Conservation (phyloP, 2,797 vertebrate species). For the Antennarius maculatus region DNA sequence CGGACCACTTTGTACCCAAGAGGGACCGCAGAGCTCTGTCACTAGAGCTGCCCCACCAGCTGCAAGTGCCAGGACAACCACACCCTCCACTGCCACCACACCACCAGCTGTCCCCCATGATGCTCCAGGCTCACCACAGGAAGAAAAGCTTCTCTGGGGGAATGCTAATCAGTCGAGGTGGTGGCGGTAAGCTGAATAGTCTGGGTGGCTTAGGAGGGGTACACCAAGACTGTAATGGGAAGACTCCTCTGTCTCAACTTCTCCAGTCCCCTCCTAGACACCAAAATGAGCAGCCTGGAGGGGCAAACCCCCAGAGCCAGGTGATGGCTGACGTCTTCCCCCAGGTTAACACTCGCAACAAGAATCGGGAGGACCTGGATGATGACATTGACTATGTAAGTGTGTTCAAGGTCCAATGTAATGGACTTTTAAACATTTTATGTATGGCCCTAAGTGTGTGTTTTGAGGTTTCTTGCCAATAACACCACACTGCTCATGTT, state of each 20-base stretch:
- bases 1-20: constrained; percentile 71
- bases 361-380: constrained; percentile 89
- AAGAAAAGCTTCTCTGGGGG: constrained; percentile 82
- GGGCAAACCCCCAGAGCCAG: constrained; percentile 54
- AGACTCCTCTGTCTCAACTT: constrained; percentile 84
- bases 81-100: constrained; percentile 48
- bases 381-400: constrained; percentile 97
- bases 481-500: too few species aligned
- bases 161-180: constrained; percentile 41
- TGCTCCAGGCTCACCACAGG: constrained; percentile 66
- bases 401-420: background rate
- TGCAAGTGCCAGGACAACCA: constrained; percentile 76
- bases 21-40: constrained; percentile 92
- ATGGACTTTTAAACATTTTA: too few species aligned
- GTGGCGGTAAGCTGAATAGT: constrained; percentile 18
- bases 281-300: constrained; percentile 39
- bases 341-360: constrained; percentile 89
- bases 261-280: constrained; percentile 58
- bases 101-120: constrained; percentile 54
- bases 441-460: background rate
- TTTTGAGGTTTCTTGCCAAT: background rate
- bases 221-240: constrained; percentile 93
- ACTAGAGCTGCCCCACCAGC: constrained; percentile 87
- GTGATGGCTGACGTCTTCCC: constrained; percentile 91
- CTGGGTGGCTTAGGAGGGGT: constrained; percentile 56